Conservation (phyloP, 2,797 vertebrate genomes). For the Philypnodon macrostomus region DNA sequence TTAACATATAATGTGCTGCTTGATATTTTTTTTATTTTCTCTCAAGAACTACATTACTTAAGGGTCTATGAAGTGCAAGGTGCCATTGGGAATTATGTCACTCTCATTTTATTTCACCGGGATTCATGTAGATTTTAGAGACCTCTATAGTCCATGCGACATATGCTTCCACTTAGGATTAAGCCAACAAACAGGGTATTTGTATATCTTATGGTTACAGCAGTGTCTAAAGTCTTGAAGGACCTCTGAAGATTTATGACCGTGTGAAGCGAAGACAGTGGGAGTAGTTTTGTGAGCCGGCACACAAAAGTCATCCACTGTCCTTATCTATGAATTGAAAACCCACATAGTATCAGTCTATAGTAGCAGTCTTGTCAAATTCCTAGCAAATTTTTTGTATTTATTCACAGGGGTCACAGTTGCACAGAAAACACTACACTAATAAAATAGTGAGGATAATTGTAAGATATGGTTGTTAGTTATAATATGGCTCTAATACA, state of each 20-base stretch:
- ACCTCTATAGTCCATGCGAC: conserved; percentile 52
- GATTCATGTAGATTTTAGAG: conserved; percentile 48
- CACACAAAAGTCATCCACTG: conserved; percentile 22
- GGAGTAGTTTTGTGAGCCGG: conserved; percentile 46
- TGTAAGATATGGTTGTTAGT: too few species aligned
- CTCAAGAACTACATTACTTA: conserved; percentile 28
- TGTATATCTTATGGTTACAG: conserved; percentile 67
- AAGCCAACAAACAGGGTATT: conserved; percentile 71
- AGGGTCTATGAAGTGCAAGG: conserved; percentile 19
- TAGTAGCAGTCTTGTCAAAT: too few species aligned
- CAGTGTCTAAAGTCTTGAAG: conserved; percentile 57
- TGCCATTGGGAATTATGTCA: conserved; percentile 41
- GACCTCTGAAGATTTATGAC: conserved; percentile 61
- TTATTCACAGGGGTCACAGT: too few species aligned
- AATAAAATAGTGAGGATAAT: too few species aligned
- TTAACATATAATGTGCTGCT: conserved; percentile 20
- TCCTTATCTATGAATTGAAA: conserved; percentile 45
- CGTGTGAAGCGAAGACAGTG: conserved; percentile 56
- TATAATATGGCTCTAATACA: too few species aligned
- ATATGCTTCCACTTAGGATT: conserved; percentile 74
- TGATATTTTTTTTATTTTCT: conserved; percentile 28
- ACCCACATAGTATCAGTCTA: conserved; percentile 35
- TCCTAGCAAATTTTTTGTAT: too few species aligned
- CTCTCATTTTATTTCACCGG: conserved; percentile 40
- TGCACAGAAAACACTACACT: too few species aligned